These are phyloP conservation scores for Misgurnus mizolepis DNA, from an alignment of 2,113 vertebrate species.

Conservation along the genomic window DNA sequence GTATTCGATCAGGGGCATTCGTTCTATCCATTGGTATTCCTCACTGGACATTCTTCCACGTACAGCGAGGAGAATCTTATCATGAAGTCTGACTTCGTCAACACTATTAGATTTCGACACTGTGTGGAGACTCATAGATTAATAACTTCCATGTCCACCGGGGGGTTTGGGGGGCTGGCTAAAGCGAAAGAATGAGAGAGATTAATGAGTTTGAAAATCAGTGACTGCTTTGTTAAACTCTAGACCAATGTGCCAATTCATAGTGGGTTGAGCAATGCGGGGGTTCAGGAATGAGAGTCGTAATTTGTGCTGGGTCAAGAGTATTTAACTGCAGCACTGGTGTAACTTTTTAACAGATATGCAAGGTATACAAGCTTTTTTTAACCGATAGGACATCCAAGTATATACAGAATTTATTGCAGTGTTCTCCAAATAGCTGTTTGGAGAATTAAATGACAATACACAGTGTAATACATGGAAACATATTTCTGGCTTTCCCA, in stretches of 20 bases:
- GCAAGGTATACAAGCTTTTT: not conserved
- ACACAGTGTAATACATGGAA: not conserved
- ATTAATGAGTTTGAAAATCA: slow-evolving; percentile 73
- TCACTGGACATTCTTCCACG: slow-evolving; percentile 65
- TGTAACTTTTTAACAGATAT: not conserved
- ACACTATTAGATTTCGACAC: slow-evolving; percentile 70
- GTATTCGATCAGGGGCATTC: slow-evolving; percentile 43
- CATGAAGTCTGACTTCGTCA: slow-evolving; percentile 72
- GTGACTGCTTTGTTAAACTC: slow-evolving; percentile 65
- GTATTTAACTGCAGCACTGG: not conserved
- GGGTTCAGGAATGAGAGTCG: not conserved
- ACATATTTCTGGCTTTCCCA: not conserved
- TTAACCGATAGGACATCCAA: not conserved
- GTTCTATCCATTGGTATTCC: slow-evolving; percentile 69
- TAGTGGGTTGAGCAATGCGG: slow-evolving; percentile 16
- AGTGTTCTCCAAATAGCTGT: not conserved
- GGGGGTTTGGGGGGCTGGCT: slow-evolving; percentile 53
- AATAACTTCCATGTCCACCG: slow-evolving; percentile 67
- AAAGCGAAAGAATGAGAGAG: slow-evolving; percentile 58
- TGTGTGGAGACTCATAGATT: slow-evolving; percentile 65
- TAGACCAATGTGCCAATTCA: slow-evolving; percentile 44
- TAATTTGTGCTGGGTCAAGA: slow-evolving; percentile 14
- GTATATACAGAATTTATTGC: no score
- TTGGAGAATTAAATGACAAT: not conserved
- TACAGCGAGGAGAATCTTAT: slow-evolving; percentile 74